Percentiles rank a stretch among this genome's conserved stretches.
These are phyloP conservation scores for Caenorhabditis drosophilae DNA, from an alignment of 2,888 invertebrate genomes.

Conservation along the genomic window DNA sequence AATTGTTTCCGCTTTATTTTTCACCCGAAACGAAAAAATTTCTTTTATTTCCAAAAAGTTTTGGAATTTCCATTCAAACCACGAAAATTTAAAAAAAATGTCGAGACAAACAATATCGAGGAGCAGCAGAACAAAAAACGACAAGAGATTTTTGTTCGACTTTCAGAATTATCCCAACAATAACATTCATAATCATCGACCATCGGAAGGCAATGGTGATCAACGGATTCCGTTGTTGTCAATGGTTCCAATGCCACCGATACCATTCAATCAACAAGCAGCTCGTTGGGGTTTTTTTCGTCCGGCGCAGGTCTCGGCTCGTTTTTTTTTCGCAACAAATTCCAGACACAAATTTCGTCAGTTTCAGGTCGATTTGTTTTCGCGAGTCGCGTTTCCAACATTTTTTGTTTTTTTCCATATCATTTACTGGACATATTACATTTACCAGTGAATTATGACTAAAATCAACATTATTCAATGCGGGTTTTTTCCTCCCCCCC, in stretches of 20 bases:
- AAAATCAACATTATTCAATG: too few relatives aligned
- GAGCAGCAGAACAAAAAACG: not conserved
- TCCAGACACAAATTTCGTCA: slow-evolving; percentile 6
- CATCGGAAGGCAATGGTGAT: slow-evolving; percentile 34
- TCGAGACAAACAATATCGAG: not conserved
- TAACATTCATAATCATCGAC: slow-evolving; percentile 27
- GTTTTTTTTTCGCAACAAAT: slow-evolving; percentile 1
- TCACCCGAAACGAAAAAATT: not conserved
- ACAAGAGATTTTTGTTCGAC: not conserved
- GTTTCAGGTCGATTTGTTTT: slow-evolving; percentile 61
- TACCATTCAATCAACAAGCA: slow-evolving; percentile 45
- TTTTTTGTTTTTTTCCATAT: slow-evolving; percentile 65
- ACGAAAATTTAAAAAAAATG: not conserved
- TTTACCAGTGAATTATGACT: slow-evolving; percentile 44
- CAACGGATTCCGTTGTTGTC: slow-evolving; percentile 48
- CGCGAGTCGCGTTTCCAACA: slow-evolving; percentile 62
- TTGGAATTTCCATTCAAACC: not conserved
- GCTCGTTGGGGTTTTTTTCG: slow-evolving; percentile 36
- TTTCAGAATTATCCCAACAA: slow-evolving; percentile 14
- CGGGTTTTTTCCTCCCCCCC: too few relatives aligned
- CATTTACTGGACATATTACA: slow-evolving; percentile 63
- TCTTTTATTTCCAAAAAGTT: not conserved
- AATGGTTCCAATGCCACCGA: slow-evolving; percentile 50
- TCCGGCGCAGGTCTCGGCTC: slow-evolving; percentile 47
- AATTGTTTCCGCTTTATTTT: not conserved